Conservation (phyloP, 2,113 vertebrate species). For the Larimichthys crocea region DNA sequence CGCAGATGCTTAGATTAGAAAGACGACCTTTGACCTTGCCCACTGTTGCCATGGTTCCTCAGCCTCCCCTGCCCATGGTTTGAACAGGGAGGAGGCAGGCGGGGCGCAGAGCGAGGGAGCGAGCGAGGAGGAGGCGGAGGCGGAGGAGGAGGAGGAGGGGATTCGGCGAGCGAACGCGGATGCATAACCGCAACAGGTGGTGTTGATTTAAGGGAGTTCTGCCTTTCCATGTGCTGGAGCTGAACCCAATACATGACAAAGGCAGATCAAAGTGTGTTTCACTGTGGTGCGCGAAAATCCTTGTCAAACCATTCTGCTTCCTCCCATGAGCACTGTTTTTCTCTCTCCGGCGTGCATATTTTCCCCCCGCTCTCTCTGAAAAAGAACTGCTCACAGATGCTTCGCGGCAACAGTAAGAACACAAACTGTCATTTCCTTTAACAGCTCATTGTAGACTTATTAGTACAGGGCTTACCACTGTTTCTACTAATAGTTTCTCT, state of each 20-base stretch:
- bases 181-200: constrained; percentile 83
- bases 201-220: constrained; percentile 81
- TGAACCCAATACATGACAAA: constrained; percentile 76
- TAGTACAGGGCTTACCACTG: constrained; percentile 51
- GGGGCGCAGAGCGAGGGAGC: neutral
- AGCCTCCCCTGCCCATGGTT: constrained; percentile 60
- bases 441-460: constrained; percentile 63
- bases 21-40: constrained; percentile 73
- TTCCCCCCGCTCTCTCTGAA: constrained; percentile 42
- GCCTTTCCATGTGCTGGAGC: constrained; percentile 72
- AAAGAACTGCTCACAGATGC: constrained; percentile 74
- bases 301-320: constrained; percentile 75
- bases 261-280: constrained; percentile 79
- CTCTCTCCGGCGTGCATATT: constrained; percentile 45
- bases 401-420: constrained; percentile 63
- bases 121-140: neutral
- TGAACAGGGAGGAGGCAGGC: constrained; percentile 47
- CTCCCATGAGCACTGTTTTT: constrained; percentile 65
- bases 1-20: constrained; percentile 71
- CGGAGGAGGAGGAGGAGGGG: constrained; percentile 11
- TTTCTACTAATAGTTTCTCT: constrained; percentile 49
- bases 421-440: constrained; percentile 76
- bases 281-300: constrained; percentile 72
- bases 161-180: constrained; percentile 50
- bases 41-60: constrained; percentile 81